phyloP scores from a whole-genome alignment of 2,888 invertebrate genomes.

The Criorhina ranunculi region DNA sequence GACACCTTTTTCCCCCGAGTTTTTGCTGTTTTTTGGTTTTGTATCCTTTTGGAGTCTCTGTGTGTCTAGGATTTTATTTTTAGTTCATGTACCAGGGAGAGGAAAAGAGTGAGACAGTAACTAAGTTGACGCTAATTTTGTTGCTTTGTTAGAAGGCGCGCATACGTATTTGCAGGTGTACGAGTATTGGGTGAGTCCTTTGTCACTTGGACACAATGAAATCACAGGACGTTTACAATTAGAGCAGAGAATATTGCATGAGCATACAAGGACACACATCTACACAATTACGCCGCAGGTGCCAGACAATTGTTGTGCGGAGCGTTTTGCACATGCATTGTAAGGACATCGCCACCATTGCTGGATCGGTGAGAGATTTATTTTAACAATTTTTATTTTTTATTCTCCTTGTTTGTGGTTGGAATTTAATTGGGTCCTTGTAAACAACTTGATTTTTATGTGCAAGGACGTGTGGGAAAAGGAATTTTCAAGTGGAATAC shows the following conservation, averaged over 20 bases:
- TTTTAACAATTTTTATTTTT: constrained; percentile 21
- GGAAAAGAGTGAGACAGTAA: constrained; percentile 35
- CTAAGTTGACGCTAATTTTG: constrained; percentile 62
- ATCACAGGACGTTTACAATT: constrained; percentile 52
- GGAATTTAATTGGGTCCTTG: constrained; percentile 59
- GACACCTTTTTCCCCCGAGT: neutral
- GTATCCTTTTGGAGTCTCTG: constrained; percentile 16
- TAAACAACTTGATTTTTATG: constrained; percentile 61
- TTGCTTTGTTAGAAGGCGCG: constrained; percentile 18
- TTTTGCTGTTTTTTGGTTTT: constrained; percentile 13
- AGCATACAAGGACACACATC: constrained; percentile 13
- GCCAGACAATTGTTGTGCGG: constrained; percentile 51
- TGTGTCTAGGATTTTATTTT: constrained; percentile 14
- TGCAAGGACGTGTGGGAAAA: constrained; percentile 34
- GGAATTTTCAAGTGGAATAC: constrained; percentile 32
- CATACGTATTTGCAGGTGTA: neutral
- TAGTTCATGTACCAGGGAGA: neutral
- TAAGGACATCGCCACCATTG: constrained; percentile 31
- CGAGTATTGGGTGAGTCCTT: constrained; percentile 22
- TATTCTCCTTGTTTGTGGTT: constrained; percentile 34
- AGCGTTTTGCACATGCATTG: constrained; percentile 1
- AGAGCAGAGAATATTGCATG: constrained; percentile 11
- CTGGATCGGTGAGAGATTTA: constrained; percentile 21
- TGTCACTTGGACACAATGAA: constrained; percentile 61
- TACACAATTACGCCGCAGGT: constrained; percentile 55